Base-by-base conservation (phyloP, 2,888 invertebrate species). In the Tinea semifulvella region DNA sequence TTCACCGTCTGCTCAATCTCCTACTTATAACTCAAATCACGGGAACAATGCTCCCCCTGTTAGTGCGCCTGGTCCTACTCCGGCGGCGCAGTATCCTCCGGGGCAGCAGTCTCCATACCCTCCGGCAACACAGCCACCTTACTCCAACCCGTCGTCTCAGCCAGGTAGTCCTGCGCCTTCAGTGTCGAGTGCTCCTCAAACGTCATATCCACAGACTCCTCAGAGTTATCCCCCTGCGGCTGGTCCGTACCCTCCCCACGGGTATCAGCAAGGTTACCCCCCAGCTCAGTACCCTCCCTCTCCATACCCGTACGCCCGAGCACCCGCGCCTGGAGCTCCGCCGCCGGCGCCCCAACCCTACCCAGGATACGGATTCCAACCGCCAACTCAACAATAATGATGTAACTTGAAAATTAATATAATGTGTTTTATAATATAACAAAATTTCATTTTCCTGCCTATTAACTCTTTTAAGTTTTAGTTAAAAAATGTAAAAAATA, bases 281-380 rank as follows among this genome's bases (percentile, higher is more conserved):
- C 68, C 84, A 52, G 65, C 84, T 53, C 74, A 85, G 64, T 69
- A 84, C 62, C 86, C 85, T 46, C 84, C 84, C 6, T 77, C 83
- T 4, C 84, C 84, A 0, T 85, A 85, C 49, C 84, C 65, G 45
- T 82, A 84, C 48, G 80, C 84, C 1, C 79, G 85, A 3, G 83
- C 84, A 2, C 85, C 86, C 1, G 85, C 86, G 1, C 84, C 85
- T 2, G 85, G 86, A 1, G 86, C 85, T 3, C 89, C 88, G 2
- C 88, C 88, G 3, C 88, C 87, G 16, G 89, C 86, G 5, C 85
- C 90, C 4, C 88, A 90, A 51, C 88, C 88, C 48, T 92, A 92
- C 61, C 87, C 85, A 5, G 88, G 90, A 27, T 92, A 91, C 62
- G 87, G 90, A 43, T 91, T 91, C 61, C 91, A 92, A 57, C 92